phyloP scores from a whole-genome alignment of 2,113 vertebrate genomes.

The Siniperca chuatsi region DNA sequence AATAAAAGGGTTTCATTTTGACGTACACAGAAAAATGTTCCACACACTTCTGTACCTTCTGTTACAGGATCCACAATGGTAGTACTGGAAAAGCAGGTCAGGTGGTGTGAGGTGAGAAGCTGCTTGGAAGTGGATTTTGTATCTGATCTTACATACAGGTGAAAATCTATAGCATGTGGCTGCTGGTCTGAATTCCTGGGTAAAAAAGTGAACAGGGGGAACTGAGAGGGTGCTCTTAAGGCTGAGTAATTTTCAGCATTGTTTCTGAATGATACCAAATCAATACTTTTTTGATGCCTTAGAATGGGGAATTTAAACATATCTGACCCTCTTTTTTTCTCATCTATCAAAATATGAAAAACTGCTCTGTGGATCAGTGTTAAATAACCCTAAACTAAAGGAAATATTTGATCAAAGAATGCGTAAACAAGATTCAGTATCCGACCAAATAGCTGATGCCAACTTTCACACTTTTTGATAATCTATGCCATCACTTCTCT shows the following conservation, averaged over 20 bases:
- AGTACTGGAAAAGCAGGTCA: constrained; percentile 10
- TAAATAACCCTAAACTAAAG: not conserved
- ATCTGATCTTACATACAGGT: not conserved
- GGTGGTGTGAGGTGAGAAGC: not conserved
- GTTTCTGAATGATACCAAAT: no score
- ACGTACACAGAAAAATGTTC: not conserved
- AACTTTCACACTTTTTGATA: not conserved
- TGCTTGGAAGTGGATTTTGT: no score
- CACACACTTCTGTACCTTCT: not conserved
- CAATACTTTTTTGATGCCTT: no score
- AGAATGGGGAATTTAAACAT: not conserved
- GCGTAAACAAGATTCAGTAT: no score
- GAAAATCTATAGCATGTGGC: not conserved
- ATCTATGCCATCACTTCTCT: not conserved
- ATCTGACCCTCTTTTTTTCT: not conserved
- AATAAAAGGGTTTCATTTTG: not conserved
- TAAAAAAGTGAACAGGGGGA: no score
- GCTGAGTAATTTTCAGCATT: no score
- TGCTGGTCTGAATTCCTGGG: not conserved
- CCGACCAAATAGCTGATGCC: no score
- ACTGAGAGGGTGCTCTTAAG: no score
- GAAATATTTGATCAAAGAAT: no score
- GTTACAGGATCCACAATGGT: not conserved
- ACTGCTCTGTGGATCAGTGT: not conserved
- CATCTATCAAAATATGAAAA: no score